Evolutionary conservation across 2,888 invertebrate species (phyloP).

Genomic region (Leptinotarsa tumamoca): DNA sequence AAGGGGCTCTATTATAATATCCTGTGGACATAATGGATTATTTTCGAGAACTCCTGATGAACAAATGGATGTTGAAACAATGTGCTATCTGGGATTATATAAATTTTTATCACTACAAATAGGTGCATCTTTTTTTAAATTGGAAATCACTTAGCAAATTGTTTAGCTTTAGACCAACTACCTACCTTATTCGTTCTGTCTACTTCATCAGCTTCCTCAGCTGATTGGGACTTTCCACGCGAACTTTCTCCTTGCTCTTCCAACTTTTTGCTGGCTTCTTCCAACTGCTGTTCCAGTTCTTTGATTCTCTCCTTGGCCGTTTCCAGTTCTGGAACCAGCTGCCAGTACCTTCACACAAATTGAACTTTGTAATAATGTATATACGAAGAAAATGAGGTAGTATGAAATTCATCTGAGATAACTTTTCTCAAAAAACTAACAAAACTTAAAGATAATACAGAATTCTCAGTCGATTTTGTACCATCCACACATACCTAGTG

Average conservation of each 20-base stretch:
- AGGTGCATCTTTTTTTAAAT: too few relatives aligned
- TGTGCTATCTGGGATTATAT: too few relatives aligned
- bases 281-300: constrained; percentile 79
- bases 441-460: too few relatives aligned
- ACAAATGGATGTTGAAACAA: too few relatives aligned
- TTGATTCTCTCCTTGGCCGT: constrained; percentile 78
- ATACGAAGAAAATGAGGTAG: too few relatives aligned
- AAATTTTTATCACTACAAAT: too few relatives aligned
- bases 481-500: constrained; percentile 70
- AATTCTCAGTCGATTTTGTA: background rate
- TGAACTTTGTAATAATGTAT: background rate
- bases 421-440: too few relatives aligned
- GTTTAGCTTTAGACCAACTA: constrained; percentile 5
- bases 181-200: constrained; percentile 15
- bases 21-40: too few relatives aligned
- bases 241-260: constrained; percentile 72
- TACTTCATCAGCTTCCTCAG: constrained; percentile 4
- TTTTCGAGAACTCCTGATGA: too few relatives aligned
- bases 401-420: too few relatives aligned
- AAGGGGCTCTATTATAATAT: too few relatives aligned
- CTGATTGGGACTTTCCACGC: constrained; percentile 16
- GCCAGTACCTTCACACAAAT: constrained; percentile 73
- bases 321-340: constrained; percentile 80
- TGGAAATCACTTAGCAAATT: too few relatives aligned
- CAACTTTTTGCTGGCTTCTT: constrained; percentile 76